Percentiles rank a stretch among this genome's conserved stretches.
These are phyloP conservation scores for Ceyx erithaca DNA, from an alignment of 2,797 vertebrate genomes.

Conservation along the genomic window DNA sequence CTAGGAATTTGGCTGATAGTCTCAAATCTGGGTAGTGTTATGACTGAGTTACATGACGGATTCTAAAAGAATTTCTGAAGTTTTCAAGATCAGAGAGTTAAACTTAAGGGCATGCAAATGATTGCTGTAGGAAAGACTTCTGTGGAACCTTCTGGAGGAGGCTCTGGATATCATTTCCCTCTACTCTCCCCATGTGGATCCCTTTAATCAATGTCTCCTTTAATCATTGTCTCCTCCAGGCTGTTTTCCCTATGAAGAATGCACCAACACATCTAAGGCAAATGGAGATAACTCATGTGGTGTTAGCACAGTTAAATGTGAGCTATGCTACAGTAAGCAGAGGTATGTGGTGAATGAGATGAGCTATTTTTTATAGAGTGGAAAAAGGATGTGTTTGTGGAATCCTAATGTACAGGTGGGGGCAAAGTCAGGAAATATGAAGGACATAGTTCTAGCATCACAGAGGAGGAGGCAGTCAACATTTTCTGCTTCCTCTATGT, in stretches of 20 bases:
- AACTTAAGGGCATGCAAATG: not conserved
- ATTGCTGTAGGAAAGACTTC: not conserved
- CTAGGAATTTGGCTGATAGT: not conserved
- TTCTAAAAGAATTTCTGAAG: not conserved
- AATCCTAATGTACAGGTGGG: not conserved
- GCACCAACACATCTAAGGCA: not conserved
- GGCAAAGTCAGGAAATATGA: not conserved
- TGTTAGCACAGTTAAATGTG: not conserved
- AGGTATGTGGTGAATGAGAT: not conserved
- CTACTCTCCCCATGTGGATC: rapidly evolving
- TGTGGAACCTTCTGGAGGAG: not conserved
- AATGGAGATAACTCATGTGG: not conserved
- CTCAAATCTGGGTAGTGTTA: not conserved
- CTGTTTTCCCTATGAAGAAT: not conserved
- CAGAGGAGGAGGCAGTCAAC: not conserved
- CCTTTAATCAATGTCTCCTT: not conserved
- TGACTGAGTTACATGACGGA: not conserved
- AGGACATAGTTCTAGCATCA: not conserved
- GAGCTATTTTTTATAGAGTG: not conserved
- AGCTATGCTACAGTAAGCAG: not conserved
- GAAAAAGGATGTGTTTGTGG: not conserved
- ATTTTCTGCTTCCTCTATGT: not conserved
- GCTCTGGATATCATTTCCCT: not conserved
- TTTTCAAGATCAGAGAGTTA: not conserved
- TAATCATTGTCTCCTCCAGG: not conserved